Percentiles rank a stretch among this genome's conserved stretches.
Evolutionary conservation across 1,140 invertebrate genomes (phyloP).

Genomic region (Papilio dardanus): DNA sequence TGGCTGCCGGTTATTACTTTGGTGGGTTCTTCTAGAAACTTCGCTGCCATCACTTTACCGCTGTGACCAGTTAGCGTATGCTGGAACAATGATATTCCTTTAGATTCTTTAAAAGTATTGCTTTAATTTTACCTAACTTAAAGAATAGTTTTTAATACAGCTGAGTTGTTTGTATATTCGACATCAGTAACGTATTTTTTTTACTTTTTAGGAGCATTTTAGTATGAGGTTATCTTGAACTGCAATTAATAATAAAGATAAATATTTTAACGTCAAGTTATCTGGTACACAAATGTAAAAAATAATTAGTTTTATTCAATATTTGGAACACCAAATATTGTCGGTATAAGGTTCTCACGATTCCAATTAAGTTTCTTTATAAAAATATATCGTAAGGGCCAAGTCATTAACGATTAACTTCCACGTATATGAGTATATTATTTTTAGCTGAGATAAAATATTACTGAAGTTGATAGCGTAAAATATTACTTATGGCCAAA

Average conservation of each 20-base stretch:
- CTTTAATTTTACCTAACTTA: neutral
- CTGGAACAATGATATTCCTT: slow-evolving; percentile 83
- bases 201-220: too few relatives aligned
- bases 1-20: slow-evolving; percentile 97
- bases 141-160: too few relatives aligned
- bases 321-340: neutral
- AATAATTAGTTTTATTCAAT: too few relatives aligned
- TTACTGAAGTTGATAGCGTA: slow-evolving; percentile 1
- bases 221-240: too few relatives aligned
- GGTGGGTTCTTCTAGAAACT: slow-evolving; percentile 94
- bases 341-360: neutral
- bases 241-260: too few relatives aligned
- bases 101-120: neutral
- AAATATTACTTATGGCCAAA: neutral
- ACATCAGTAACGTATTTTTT: too few relatives aligned
- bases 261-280: too few relatives aligned
- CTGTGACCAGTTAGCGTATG: slow-evolving; percentile 98
- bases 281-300: too few relatives aligned
- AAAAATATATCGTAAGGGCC: neutral
- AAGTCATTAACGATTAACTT: neutral
- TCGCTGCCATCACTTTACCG: slow-evolving; percentile 96
- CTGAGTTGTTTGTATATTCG: too few relatives aligned
- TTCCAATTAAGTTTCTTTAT: neutral
- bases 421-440: neutral
- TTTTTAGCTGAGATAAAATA: neutral